These are phyloP conservation scores for Irena cyanogastra DNA, from an alignment of 2,113 vertebrate species.

Conservation along the genomic window DNA sequence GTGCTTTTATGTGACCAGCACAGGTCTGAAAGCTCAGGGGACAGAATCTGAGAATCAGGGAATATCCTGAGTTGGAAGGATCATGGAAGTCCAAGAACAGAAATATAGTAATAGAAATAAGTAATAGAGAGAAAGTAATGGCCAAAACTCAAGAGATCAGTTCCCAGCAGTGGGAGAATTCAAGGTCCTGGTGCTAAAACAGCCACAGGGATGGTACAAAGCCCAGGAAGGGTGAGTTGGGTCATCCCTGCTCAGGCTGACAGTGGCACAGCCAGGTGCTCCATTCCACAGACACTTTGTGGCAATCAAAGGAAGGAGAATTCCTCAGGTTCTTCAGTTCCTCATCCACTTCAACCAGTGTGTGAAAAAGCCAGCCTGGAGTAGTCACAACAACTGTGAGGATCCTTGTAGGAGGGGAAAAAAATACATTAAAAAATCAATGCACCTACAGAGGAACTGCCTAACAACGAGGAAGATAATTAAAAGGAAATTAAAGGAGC, in stretches of 20 bases:
- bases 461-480: constrained; percentile 8
- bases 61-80: neutral
- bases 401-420: neutral
- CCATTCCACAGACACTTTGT: neutral
- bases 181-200: neutral
- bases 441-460: neutral
- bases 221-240: neutral
- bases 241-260: neutral
- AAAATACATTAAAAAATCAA: neutral
- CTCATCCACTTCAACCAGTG: neutral
- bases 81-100: neutral
- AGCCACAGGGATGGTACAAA: neutral
- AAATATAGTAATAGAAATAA: neutral
- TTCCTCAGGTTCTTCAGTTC: neutral
- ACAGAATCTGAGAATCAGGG: neutral
- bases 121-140: neutral
- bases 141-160: fast-evolving
- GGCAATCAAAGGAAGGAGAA: neutral
- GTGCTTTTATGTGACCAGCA: neutral
- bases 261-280: neutral
- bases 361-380: neutral
- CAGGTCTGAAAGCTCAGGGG: neutral
- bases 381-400: neutral
- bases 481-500: constrained; percentile 47
- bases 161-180: neutral